A percentile compares a stretch with the other conserved stretches of the same genome.
These are phyloP conservation scores for Esox lucius DNA, from an alignment of 2,797 vertebrate genomes.

Conservation along the genomic window DNA sequence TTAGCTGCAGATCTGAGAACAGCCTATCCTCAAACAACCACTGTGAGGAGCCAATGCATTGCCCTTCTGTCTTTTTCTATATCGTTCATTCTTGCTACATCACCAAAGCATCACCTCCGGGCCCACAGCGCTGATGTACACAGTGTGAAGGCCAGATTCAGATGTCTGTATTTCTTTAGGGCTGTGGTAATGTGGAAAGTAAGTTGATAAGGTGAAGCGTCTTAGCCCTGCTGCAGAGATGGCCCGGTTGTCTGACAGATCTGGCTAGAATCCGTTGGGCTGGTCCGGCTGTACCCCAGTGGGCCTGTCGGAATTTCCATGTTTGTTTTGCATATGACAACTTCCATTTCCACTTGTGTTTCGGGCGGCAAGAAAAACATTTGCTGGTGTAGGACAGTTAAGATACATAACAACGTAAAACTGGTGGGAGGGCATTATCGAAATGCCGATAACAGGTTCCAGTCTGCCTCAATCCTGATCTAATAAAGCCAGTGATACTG, in stretches of 20 bases:
- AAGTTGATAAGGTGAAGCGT: constrained; percentile 49
- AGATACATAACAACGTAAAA: neutral
- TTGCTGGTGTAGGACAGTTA: neutral
- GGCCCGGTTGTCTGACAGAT: neutral
- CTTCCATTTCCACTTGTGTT: neutral
- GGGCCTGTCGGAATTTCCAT: neutral
- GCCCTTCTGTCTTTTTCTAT: neutral
- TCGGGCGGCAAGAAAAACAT: neutral
- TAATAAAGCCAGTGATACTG: constrained; percentile 45
- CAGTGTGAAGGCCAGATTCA: neutral
- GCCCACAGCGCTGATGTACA: neutral
- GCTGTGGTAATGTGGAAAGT: neutral
- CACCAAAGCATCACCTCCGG: neutral
- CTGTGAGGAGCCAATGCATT: too few relatives aligned
- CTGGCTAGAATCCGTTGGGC: neutral
- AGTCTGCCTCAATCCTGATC: constrained; percentile 36
- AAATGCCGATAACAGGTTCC: neutral
- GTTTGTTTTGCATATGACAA: neutral
- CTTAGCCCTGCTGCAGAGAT: constrained; percentile 19
- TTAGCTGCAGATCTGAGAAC: neutral
- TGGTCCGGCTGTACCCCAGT: neutral
- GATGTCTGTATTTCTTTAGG: neutral
- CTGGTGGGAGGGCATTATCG: neutral
- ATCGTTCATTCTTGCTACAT: neutral
- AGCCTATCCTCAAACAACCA: neutral